Conservation (phyloP, 1,140 invertebrate genomes). For the Portunus trituberculatus region DNA sequence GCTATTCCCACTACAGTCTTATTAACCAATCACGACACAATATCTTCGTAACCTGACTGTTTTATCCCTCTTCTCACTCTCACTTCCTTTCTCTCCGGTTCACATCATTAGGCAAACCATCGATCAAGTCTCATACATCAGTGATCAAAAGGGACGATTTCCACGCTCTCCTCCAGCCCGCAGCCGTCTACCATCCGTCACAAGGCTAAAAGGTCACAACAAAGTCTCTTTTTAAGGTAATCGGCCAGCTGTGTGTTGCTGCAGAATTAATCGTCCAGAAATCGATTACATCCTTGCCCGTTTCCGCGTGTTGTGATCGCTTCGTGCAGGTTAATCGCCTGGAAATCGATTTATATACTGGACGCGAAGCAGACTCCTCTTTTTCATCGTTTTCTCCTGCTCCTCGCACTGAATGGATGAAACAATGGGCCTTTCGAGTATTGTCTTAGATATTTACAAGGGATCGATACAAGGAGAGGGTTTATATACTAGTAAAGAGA, state of each 20-base stretch:
- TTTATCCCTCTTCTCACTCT: not conserved
- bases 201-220: not conserved
- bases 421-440: no score
- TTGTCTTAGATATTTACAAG: no score
- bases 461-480: no score
- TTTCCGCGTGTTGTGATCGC: not conserved
- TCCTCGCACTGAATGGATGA: no score
- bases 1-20: no score
- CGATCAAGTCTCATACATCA: not conserved
- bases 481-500: no score
- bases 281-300: not conserved
- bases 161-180: not conserved
- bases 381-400: not conserved
- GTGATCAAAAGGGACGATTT: not conserved
- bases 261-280: not conserved
- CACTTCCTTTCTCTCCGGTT: not conserved
- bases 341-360: not conserved
- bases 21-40: no score
- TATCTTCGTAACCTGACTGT: not conserved
- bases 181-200: not conserved
- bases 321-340: not conserved
- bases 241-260: not conserved
- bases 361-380: not conserved
- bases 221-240: not conserved
- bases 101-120: not conserved